Percentiles rank a stretch among this genome's conserved stretches.
phyloP scores from a whole-genome alignment of 2,797 vertebrate species.

The Halcyon badia region DNA sequence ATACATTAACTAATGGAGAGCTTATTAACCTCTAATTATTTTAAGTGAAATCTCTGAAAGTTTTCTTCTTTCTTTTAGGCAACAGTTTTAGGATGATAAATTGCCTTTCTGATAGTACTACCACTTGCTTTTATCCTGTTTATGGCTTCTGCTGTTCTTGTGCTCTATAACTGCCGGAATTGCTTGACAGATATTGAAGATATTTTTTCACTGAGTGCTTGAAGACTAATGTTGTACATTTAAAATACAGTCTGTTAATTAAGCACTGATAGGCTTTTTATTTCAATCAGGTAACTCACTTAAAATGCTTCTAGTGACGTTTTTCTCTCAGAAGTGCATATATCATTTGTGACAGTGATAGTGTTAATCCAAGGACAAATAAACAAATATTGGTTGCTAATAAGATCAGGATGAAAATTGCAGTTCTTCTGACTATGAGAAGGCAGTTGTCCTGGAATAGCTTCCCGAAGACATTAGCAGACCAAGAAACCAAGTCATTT shows the following conservation, averaged over 20 bases:
- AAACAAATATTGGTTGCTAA: neutral
- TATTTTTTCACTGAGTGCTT: neutral
- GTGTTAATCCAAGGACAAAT: neutral
- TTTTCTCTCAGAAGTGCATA: neutral
- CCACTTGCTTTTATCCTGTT: neutral
- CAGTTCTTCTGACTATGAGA: neutral
- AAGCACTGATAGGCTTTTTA: neutral
- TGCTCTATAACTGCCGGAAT: neutral
- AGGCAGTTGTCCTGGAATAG: neutral
- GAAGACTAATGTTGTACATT: neutral
- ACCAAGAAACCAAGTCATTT: constrained; percentile 23
- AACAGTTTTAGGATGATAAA: neutral
- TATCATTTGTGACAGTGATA: neutral
- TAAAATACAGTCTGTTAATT: neutral
- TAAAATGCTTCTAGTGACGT: neutral
- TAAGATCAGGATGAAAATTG: neutral
- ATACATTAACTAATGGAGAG: neutral
- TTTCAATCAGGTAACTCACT: neutral
- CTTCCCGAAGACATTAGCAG: constrained; percentile 5
- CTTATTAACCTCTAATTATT: neutral
- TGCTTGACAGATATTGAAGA: neutral
- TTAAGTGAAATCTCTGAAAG: neutral
- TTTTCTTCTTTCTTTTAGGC: neutral
- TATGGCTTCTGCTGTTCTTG: neutral
- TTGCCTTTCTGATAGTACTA: neutral